Evolutionary conservation across 1,140 invertebrate species (phyloP), one percentile per base, ranked within the genome.

Genomic region (Pachyrhynchus sulphureomaculatus): DNA sequence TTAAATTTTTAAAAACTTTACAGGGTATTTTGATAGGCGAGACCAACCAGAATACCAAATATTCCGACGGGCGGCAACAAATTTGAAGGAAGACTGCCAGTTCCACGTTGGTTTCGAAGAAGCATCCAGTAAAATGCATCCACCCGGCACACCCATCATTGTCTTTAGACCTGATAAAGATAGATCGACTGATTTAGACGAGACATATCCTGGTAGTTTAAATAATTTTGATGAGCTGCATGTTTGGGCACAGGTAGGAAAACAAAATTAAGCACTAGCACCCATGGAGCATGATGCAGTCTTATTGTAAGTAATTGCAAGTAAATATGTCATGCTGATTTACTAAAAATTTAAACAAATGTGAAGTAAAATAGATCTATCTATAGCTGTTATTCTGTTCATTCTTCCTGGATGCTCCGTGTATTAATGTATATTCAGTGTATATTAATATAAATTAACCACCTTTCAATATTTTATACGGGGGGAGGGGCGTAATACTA

Each of bases 101-200:
- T 99, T 99, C 73, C 90, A 93, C 78, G 89, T 89, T 73, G 93
- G 92, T 0, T 91, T 96, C 81, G 96, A 95, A 79, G 95, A 90
- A 79, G 89, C 84, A 34, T 86, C 87, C 18, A 77, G 82, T 65
- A 82, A 86, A 65, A 92, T 94, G 91, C 91, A 93, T 80, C 90
- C 90, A 54, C 87, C 90, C 67, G 86, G 85, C 48, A 78, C 84
- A 59, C 87, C 90, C 10, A 88, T 93, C 39, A 83, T 93, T 65
- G 89, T 90, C 24, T 93, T 92, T 70, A 82, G 90, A 67, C 85
- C 91, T 2, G 90, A 91, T 70, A 87, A 86, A 62, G 88, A 88
- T 12, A 76, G 87, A 10, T 91, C 90, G 0, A 87, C 86, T 56
- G 91, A 92, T 60, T 81, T 86, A 26, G 90, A 93, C 75, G 90